Base-by-base conservation (phyloP, 2,888 invertebrate species). In the Erebia aethiops region DNA sequence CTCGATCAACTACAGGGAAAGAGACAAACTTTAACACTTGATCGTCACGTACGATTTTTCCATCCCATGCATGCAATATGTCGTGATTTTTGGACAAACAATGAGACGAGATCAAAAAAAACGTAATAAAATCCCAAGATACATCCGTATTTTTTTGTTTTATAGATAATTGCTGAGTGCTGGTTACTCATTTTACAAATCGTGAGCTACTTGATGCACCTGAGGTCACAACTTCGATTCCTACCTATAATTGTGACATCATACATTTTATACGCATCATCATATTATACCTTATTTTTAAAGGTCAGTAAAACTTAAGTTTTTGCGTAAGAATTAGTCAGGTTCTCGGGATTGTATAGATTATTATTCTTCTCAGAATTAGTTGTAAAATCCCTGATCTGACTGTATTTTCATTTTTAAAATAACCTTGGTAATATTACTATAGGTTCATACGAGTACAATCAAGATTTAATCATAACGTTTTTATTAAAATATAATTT, bases 311-410 rank as follows among this genome's bases (percentile, higher is more conserved):
- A 43, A 58, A 61, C 13, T 43, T 65, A 41, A 21, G 14, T 41
- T 54, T 71, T 71, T 63, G 66, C 71, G 69, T 60, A 73, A 73
- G 66, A 69, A 67, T 73, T 73, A 73, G 67, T 73, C 73, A 73
- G 66, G 43, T 26, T 18, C 65, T 35, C 46, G 26, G 57, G 67
- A 67, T 60, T 18, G 51, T 49, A 67, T 41, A n/a, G 51, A 66
- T 66, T 67, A 65, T 62, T 66, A 57, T 71, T 68, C 66, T 66
- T 66, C 66, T 54, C n/a, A 57, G 66, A 66, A 66, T 21, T 10
- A 41, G 10, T 18, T 10, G 41, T 54, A 41, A 35, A 54, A 54
- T 41, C 64, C 52, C 41, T 18, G 64, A 41, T 54, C 35, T 49
- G n/a, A 16, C n/a, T 60, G 58, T 57, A 14, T 60, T 46, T 61